Evolutionary conservation across 1,140 invertebrate species (phyloP).

Genomic region (Potamilus streckersoni): DNA sequence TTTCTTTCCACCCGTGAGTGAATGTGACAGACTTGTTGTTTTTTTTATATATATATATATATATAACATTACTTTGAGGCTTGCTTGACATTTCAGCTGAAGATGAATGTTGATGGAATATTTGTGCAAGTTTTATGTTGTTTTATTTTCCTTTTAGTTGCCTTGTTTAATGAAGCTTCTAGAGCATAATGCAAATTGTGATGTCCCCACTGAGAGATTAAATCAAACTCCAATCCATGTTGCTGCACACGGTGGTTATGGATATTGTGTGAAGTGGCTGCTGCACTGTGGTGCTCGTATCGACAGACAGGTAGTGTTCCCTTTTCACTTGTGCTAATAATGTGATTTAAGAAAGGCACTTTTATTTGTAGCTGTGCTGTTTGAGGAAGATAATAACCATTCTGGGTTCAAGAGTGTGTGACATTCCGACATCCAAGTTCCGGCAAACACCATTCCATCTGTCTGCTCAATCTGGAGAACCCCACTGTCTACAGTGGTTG

Average conservation of each 20-base stretch:
- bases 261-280: constrained; percentile 59
- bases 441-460: constrained; percentile 53
- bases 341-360: constrained; percentile 1
- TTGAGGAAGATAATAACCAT: constrained; percentile 37
- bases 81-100: too few relatives aligned
- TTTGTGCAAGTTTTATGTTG: neutral
- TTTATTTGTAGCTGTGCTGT: constrained; percentile 56
- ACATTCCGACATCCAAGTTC: constrained; percentile 39
- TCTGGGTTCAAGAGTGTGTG: constrained; percentile 35
- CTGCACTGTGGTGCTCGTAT: constrained; percentile 49
- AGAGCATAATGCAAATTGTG: constrained; percentile 49
- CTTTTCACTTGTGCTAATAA: neutral
- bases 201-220: constrained; percentile 49
- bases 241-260: constrained; percentile 50
- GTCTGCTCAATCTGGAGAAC: constrained; percentile 50
- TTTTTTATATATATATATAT: too few relatives aligned
- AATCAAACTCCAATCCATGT: constrained; percentile 57
- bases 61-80: too few relatives aligned
- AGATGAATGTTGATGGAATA: too few relatives aligned
- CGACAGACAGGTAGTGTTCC: constrained; percentile 53
- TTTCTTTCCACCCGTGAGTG: too few relatives aligned
- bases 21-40: too few relatives aligned
- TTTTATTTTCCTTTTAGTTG: constrained; percentile 46
- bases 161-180: constrained; percentile 52
- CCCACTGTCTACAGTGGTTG: constrained; percentile 59